Evolutionary conservation across 1,140 invertebrate genomes (phyloP).

Genomic region (Drosophila kikkawai): DNA sequence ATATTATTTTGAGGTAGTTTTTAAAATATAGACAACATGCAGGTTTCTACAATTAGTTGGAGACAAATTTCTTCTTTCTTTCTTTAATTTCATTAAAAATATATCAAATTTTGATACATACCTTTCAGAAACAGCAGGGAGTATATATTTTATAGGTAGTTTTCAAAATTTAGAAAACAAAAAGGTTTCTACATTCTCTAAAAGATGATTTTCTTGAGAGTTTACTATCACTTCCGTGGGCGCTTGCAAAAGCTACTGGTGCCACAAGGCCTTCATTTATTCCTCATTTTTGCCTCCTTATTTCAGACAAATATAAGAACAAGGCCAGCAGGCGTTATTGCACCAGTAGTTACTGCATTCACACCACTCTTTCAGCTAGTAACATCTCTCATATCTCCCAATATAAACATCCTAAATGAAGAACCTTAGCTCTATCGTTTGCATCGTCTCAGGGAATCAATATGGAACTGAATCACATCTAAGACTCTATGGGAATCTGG

Average conservation of each 20-base stretch:
- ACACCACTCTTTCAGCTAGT: background rate
- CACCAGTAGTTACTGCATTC: background rate
- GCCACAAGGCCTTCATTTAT: background rate
- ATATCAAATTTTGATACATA: background rate
- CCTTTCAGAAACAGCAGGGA: background rate
- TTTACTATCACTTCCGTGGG: background rate
- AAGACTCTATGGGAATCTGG: conserved; percentile 24
- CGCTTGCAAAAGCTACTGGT: background rate
- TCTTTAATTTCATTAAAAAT: conserved; percentile 1
- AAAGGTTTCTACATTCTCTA: background rate
- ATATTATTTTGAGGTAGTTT: background rate
- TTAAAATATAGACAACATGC: background rate
- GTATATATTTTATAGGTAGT: too few relatives aligned
- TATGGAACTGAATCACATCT: conserved; percentile 25
- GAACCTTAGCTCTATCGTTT: too few relatives aligned
- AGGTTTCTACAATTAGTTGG: too few relatives aligned
- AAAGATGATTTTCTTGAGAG: background rate
- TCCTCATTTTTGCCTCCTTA: background rate
- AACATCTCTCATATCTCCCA: too few relatives aligned
- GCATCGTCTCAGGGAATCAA: conserved; percentile 9
- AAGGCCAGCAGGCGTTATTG: background rate
- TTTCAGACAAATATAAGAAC: background rate
- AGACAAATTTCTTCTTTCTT: too few relatives aligned
- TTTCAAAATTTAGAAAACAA: too few relatives aligned
- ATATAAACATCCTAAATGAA: too few relatives aligned